phyloP scores from a whole-genome alignment of 1,140 invertebrate species.

The Drosophila obscura region DNA sequence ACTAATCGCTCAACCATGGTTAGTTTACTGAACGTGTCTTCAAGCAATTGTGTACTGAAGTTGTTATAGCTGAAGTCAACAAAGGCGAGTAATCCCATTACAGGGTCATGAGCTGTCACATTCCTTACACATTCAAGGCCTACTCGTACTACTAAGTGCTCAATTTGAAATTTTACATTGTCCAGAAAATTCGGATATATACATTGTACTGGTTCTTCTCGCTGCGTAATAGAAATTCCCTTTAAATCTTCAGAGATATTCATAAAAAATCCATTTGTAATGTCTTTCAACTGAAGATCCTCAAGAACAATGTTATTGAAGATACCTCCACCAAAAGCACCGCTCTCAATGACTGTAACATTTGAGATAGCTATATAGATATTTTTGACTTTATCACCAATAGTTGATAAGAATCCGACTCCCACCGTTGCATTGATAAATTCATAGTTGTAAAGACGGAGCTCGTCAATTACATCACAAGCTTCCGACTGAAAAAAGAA shows the following conservation, averaged over 20 bases:
- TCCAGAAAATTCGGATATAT: conserved; percentile 48
- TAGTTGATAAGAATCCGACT: conserved; percentile 49
- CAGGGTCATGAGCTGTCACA: conserved; percentile 52
- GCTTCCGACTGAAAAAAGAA: not conserved
- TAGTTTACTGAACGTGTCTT: conserved; percentile 54
- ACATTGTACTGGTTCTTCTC: conserved; percentile 26
- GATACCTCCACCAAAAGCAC: conserved; percentile 54
- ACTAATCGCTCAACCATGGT: conserved; percentile 49
- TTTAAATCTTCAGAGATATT: conserved; percentile 30
- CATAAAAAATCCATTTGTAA: conserved; percentile 45
- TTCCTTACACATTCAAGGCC: conserved; percentile 49
- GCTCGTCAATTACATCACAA: conserved; percentile 37
- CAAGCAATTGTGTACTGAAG: conserved; percentile 32
- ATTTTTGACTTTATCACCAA: conserved; percentile 20
- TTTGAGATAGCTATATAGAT: conserved; percentile 57
- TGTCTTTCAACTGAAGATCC: conserved; percentile 34
- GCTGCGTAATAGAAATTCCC: conserved; percentile 43
- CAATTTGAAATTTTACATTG: conserved; percentile 57
- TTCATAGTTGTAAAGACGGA: conserved; percentile 54
- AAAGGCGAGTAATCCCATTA: conserved; percentile 36
- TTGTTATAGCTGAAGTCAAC: conserved; percentile 65
- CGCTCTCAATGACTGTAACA: conserved; percentile 34
- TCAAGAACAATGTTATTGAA: conserved; percentile 49
- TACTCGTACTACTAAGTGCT: conserved; percentile 35
- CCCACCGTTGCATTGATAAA: conserved; percentile 40